Conservation (phyloP, 2,113 vertebrate genomes). For the Mastomys natalensis region DNA sequence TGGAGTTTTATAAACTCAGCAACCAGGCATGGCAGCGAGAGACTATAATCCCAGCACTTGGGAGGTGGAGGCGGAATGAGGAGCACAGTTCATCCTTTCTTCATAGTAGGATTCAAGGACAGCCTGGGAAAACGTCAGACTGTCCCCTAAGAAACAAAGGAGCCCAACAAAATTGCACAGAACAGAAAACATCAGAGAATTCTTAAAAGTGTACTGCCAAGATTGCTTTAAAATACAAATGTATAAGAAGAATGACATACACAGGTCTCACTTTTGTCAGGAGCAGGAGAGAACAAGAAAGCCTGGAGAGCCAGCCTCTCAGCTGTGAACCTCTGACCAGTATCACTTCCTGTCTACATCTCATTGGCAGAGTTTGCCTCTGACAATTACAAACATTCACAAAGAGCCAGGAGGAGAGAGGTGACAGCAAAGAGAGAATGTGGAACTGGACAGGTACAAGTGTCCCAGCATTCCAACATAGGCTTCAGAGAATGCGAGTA, state of each 20-base stretch:
- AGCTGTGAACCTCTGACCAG: neutral
- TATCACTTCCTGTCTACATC: neutral
- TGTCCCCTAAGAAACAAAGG: neutral
- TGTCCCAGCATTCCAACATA: neutral
- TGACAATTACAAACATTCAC: neutral
- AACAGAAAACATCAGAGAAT: neutral
- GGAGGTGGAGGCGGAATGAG: neutral
- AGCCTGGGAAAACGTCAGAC: neutral
- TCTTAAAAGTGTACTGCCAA: neutral
- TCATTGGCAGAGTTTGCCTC: neutral
- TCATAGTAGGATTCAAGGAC: neutral
- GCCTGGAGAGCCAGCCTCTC: neutral
- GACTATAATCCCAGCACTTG: neutral
- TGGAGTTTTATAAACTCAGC: constrained; percentile 28
- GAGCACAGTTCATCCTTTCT: neutral
- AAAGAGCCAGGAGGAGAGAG: neutral
- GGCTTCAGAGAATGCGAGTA: neutral
- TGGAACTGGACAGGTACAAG: neutral
- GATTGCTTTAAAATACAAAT: constrained; percentile 3
- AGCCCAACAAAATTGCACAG: neutral
- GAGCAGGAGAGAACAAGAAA: neutral
- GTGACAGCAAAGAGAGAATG: neutral
- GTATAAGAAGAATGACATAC: constrained; percentile 21
- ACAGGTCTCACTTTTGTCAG: neutral
- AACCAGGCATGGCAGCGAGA: neutral